phyloP scores from a whole-genome alignment of 1,140 invertebrate species.

The Trachymyrmex cornetzi region DNA sequence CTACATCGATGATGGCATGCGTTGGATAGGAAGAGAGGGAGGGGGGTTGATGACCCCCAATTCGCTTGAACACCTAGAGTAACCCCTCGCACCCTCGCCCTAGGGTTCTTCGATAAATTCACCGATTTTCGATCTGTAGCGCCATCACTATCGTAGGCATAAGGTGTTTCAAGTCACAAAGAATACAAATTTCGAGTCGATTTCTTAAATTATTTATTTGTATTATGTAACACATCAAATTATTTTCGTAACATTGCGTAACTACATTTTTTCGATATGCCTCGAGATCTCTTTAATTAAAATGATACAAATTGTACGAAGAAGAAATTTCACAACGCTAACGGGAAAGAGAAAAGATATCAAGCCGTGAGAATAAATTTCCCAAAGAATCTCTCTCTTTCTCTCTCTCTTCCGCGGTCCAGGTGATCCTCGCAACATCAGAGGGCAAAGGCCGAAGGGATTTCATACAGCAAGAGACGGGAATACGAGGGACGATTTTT shows the following conservation, averaged over 20 bases:
- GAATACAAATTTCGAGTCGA: neutral
- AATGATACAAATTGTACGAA: neutral
- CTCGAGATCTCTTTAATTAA: neutral
- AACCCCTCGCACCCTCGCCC: conserved; percentile 81
- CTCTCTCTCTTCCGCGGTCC: conserved; percentile 72
- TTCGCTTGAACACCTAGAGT: conserved; percentile 81
- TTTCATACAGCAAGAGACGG: conserved; percentile 16
- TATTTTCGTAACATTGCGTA: neutral
- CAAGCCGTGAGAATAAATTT: conserved; percentile 34
- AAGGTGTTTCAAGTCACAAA: conserved; percentile 71
- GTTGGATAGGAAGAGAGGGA: conserved; percentile 75
- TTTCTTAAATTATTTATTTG: neutral
- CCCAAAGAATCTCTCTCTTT: conserved; percentile 3
- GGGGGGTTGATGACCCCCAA: conserved; percentile 76
- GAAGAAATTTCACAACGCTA: neutral
- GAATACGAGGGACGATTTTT: conserved; percentile 82
- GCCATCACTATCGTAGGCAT: conserved; percentile 74
- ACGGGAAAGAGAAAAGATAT: neutral
- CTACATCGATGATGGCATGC: conserved; percentile 86
- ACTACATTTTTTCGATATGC: neutral
- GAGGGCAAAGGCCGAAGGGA: conserved; percentile 33
- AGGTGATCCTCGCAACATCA: conserved; percentile 80
- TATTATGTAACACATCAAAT: neutral
- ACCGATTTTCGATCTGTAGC: conserved; percentile 78
- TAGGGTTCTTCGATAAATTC: conserved; percentile 76